These are phyloP conservation scores for Fregetta grallaria DNA, from an alignment of 2,113 vertebrate genomes.

Conservation along the genomic window DNA sequence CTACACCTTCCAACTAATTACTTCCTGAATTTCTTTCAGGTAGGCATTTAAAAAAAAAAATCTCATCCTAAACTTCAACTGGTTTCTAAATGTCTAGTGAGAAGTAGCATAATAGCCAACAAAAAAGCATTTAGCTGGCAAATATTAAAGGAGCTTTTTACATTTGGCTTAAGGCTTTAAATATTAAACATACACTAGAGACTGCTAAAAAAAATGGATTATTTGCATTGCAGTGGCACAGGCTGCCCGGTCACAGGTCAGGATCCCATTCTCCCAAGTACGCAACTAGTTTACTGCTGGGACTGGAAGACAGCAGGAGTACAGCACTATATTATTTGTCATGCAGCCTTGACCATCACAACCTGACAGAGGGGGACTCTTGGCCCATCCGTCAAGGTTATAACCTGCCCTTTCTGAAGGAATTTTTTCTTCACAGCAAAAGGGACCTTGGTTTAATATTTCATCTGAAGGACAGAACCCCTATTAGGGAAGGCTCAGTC, in stretches of 20 bases:
- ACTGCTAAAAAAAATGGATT: background rate
- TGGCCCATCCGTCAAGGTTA: background rate
- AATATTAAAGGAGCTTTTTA: background rate
- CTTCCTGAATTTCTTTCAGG: background rate
- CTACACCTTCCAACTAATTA: background rate
- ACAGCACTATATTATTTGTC: background rate
- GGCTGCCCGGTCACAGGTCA: background rate
- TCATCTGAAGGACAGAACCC: background rate
- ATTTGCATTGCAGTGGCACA: background rate
- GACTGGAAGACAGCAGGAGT: background rate
- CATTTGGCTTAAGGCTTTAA: background rate
- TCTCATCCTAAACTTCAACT: background rate
- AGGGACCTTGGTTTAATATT: background rate
- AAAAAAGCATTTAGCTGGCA: background rate
- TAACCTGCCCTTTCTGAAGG: background rate
- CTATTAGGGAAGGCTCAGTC: background rate
- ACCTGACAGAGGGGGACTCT: background rate
- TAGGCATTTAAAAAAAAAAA: background rate
- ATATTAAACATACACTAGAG: background rate
- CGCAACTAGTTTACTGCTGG: background rate
- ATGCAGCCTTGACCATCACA: background rate
- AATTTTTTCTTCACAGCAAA: background rate
- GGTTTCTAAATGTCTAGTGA: background rate
- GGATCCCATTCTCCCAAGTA: background rate
- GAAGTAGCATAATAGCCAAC: background rate